These are phyloP conservation scores for Globicephala melas DNA, from an alignment of 2,113 vertebrate genomes.

Conservation along the genomic window DNA sequence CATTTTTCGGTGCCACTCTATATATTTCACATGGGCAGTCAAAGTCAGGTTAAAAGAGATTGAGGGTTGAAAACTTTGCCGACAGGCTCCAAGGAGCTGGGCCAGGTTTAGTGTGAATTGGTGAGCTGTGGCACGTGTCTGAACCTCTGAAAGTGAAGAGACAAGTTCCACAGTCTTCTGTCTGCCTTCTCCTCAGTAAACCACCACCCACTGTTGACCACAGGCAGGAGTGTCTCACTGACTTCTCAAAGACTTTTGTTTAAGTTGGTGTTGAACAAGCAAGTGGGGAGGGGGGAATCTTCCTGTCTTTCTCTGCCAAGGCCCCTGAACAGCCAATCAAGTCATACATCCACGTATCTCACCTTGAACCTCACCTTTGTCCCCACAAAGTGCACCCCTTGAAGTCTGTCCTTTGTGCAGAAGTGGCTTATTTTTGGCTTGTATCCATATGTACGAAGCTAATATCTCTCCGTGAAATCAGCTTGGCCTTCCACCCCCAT, in stretches of 20 bases:
- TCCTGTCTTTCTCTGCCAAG: neutral
- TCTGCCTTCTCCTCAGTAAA: neutral
- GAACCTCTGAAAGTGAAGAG: neutral
- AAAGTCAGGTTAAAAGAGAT: neutral
- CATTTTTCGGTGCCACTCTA: neutral
- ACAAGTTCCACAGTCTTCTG: neutral
- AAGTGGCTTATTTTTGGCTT: neutral
- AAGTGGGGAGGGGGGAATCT: neutral
- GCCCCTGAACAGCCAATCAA: neutral
- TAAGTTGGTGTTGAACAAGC: neutral
- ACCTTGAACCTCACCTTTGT: neutral
- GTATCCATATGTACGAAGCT: neutral
- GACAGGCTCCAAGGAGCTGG: neutral
- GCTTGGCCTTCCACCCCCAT: neutral
- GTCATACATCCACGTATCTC: neutral
- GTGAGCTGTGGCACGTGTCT: neutral
- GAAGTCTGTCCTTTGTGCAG: neutral
- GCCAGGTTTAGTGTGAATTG: rapidly evolving
- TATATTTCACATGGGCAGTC: neutral
- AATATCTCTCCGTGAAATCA: neutral
- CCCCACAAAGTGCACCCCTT: neutral
- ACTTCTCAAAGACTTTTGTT: neutral
- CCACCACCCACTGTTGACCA: too few relatives aligned
- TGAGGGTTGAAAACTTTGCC: neutral
- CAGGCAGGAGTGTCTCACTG: neutral